These are phyloP conservation scores for Stichopus chloronotus DNA, from an alignment of 35 echinoderm and acorn worm genomes.

Conservation along the genomic window DNA sequence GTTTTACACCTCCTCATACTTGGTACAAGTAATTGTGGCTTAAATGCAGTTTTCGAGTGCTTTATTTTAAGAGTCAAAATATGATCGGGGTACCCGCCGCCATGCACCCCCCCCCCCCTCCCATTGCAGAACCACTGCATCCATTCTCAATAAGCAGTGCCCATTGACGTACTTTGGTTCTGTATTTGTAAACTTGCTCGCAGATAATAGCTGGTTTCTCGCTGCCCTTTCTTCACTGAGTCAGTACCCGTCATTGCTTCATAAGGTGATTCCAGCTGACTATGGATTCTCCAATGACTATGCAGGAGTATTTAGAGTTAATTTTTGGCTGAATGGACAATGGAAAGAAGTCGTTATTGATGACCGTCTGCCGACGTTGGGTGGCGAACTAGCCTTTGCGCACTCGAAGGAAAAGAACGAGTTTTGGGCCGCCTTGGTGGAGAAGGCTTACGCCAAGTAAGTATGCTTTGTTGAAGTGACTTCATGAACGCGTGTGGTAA, in stretches of 20 bases:
- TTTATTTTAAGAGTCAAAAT: too few species aligned
- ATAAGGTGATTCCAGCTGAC: slow-evolving; percentile 72
- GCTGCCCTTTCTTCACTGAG: slow-evolving; percentile 79
- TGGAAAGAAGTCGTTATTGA: slow-evolving; percentile 74
- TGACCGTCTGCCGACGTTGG: slow-evolving; percentile 87
- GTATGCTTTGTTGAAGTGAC: neutral
- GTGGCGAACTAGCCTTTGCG: slow-evolving; percentile 77
- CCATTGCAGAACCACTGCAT: too few species aligned
- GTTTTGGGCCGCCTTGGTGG: slow-evolving; percentile 89
- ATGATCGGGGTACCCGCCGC: too few species aligned
- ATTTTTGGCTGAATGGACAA: slow-evolving; percentile 86
- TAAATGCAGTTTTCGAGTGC: too few species aligned
- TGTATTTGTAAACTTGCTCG: neutral
- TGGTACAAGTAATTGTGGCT: too few species aligned
- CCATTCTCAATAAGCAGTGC: too few species aligned
- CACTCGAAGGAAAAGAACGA: slow-evolving; percentile 87
- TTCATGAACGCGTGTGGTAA: too few species aligned
- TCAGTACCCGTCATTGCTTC: slow-evolving; percentile 72
- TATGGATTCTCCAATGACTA: slow-evolving; percentile 58
- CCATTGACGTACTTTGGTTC: too few species aligned
- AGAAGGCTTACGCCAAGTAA: slow-evolving; percentile 93
- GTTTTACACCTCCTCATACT: too few species aligned
- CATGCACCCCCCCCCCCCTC: too few species aligned
- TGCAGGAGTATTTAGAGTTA: slow-evolving; percentile 71
- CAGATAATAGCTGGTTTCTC: slow-evolving; percentile 92